Evolutionary conservation across 2,797 vertebrate species (phyloP).

Genomic region (Thripadectes ignobilis): DNA sequence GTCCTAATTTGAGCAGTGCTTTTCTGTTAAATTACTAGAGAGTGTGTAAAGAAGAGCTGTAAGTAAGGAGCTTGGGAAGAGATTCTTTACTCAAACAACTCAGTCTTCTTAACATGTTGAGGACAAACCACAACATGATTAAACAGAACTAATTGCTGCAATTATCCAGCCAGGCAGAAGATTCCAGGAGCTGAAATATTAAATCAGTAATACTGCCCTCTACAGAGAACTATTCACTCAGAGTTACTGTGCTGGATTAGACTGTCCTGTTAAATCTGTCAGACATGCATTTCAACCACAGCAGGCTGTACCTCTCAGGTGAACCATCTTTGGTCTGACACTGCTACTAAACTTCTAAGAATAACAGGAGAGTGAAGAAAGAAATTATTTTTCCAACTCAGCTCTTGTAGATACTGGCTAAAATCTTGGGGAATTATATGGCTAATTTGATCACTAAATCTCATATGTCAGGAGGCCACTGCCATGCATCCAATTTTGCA

Average conservation of each 20-base stretch:
- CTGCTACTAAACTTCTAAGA: neutral
- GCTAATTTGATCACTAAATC: neutral
- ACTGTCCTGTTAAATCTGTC: neutral
- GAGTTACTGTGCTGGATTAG: neutral
- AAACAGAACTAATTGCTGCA: neutral
- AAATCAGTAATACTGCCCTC: neutral
- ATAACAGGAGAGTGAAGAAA: neutral
- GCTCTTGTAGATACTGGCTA: neutral
- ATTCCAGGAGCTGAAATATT: neutral
- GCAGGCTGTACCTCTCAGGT: neutral
- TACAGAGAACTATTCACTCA: neutral
- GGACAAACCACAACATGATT: neutral
- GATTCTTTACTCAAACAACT: neutral
- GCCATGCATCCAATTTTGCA: neutral
- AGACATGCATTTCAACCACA: neutral
- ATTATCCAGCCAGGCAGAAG: neutral
- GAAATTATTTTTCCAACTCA: neutral
- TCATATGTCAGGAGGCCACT: neutral
- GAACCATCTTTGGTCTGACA: neutral
- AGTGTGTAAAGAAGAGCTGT: neutral
- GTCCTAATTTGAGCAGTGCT: neutral
- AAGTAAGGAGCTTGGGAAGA: neutral
- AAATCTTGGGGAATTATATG: neutral
- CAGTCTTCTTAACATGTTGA: neutral
- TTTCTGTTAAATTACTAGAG: neutral